Evolutionary conservation across 2,113 vertebrate genomes (phyloP), one percentile per base, ranked within the genome.

Genomic region (Strix uralensis): DNA sequence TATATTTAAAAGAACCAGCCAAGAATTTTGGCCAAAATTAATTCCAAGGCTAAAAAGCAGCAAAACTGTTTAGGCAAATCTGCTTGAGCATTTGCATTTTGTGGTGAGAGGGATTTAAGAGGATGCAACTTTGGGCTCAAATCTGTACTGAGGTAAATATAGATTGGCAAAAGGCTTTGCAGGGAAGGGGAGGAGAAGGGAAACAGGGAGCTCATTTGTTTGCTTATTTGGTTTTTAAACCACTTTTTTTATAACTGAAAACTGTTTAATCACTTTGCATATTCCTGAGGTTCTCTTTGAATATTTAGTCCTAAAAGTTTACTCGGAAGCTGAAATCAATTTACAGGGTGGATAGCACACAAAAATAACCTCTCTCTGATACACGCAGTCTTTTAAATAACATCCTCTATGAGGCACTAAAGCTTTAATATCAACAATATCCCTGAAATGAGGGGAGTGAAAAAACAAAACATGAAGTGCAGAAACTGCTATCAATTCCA

Each of bases 401-500:
- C 94, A 95, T 95, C 91, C 96, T 98, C 92, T 94, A 74, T 89
- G 96, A 98, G 92, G 82, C 94, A 97, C 86, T 96, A 95, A 97
- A 97, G 97, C 92, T 96, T 98, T 97, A 97, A 96, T 95, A 97
- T 96, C 95, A 96, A 97, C 81, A 74, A 96, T 91, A 96, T 97
- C 92, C 80, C 82, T 96, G 94, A 98, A 98, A 98, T 93, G 84
- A 97, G 54, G 36, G 36, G 86, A 97, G 70, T 88, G 84, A 67
- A 77, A 90, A 91, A 94, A 91, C 58, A 91, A 59, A 95, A 90
- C 67, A 93, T 74, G 89, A 96, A 97, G 93, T 93, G 95, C 86
- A 97, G 96, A 98, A 98, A 97, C 92, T 97, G 97, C 91, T 97
- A 97, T 98, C 97, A 98, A 95, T 98, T 97, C 97, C 88, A 97